These are phyloP conservation scores for Tachysurus fulvidraco DNA, from an alignment of 2,113 vertebrate genomes.

Conservation along the genomic window DNA sequence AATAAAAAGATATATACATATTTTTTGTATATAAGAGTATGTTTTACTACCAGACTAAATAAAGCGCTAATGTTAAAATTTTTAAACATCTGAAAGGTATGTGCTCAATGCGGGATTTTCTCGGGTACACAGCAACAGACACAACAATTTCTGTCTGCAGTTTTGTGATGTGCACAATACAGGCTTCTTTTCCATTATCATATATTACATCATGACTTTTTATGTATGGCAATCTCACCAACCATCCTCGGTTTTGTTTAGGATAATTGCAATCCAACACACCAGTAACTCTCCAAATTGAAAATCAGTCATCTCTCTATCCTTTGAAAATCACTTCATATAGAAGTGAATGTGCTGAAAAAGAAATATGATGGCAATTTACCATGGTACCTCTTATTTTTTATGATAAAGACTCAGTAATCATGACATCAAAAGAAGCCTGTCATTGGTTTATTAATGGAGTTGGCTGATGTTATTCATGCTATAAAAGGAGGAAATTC, in stretches of 20 bases:
- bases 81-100: neutral
- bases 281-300: conserved; percentile 61
- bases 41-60: neutral
- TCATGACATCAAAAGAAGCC: conserved; percentile 50
- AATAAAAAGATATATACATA: neutral
- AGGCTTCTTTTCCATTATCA: conserved; percentile 30
- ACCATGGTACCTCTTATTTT: conserved; percentile 29
- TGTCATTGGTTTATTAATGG: conserved; percentile 51
- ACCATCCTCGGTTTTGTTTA: conserved; percentile 32
- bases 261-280: conserved; percentile 55
- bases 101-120: neutral
- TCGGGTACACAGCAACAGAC: neutral
- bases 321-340: conserved; percentile 50
- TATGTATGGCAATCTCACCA: conserved; percentile 52
- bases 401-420: conserved; percentile 51
- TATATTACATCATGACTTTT: conserved; percentile 29
- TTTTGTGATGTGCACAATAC: conserved; percentile 25
- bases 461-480: conserved; percentile 46
- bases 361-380: conserved; percentile 49
- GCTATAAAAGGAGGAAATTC: conserved; percentile 39
- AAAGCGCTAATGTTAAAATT: neutral
- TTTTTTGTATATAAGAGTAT: neutral
- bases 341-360: conserved; percentile 40
- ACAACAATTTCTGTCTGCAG: neutral
- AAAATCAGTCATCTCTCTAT: conserved; percentile 52